A percentile compares a stretch with the other conserved stretches of the same genome.
phyloP scores from a whole-genome alignment of 2,797 vertebrate species.

The Arnoldichthys spilopterus region DNA sequence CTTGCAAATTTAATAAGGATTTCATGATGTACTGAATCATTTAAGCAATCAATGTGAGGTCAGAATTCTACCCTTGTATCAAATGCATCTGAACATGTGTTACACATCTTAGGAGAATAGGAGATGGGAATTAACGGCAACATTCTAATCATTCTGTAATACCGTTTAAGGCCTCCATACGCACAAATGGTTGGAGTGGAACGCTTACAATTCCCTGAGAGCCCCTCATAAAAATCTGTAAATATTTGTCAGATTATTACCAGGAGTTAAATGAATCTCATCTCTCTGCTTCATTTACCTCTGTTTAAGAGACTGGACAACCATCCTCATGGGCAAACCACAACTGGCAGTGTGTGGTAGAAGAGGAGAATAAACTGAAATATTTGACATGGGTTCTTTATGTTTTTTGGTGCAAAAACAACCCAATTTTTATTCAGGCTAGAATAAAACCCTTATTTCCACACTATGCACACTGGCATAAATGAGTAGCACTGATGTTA shows the following conservation, averaged over 20 bases:
- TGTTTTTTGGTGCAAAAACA: neutral
- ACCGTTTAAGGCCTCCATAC: conserved; percentile 37
- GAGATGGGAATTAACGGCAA: neutral
- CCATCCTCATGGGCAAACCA: conserved; percentile 3
- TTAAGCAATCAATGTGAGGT: neutral
- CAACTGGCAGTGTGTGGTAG: neutral
- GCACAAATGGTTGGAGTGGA: conserved; percentile 24
- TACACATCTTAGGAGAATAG: neutral
- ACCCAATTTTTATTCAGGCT: conserved; percentile 1
- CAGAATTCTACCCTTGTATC: neutral
- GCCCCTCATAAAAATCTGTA: conserved; percentile 25
- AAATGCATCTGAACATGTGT: neutral
- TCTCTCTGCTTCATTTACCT: conserved; percentile 37
- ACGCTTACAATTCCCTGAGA: conserved; percentile 40
- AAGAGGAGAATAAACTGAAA: conserved; percentile 17
- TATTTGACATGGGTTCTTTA: conserved; percentile 18
- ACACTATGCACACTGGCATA: conserved; percentile 2
- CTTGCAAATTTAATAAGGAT: neutral
- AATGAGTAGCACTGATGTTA: conserved; percentile 35
- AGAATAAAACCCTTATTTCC: conserved; percentile 11
- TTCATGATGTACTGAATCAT: neutral
- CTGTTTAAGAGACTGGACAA: conserved; percentile 29
- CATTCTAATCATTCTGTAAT: neutral
- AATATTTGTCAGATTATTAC: conserved; percentile 48
- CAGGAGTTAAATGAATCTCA: conserved; percentile 45